phyloP scores from a whole-genome alignment of 2,888 invertebrate species.

The Gasteruption jaculator region DNA sequence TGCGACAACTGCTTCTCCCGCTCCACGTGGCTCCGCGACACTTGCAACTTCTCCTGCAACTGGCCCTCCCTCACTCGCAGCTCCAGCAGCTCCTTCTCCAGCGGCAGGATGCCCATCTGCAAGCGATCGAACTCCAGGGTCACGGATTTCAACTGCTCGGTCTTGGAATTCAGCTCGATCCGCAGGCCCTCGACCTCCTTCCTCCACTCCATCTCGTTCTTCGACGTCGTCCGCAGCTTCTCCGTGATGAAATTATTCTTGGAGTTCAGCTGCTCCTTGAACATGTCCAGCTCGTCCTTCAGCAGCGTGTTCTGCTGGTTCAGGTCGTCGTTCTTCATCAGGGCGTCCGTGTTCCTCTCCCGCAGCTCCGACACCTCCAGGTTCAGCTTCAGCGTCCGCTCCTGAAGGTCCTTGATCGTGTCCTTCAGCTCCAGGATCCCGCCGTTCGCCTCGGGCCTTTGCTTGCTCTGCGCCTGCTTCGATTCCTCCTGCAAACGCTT shows the following conservation, averaged over 20 bases:
- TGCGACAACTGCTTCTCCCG: constrained; percentile 44
- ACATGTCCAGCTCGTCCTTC: constrained; percentile 43
- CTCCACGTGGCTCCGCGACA: constrained; percentile 41
- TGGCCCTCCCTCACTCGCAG: constrained; percentile 35
- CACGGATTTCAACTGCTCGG: constrained; percentile 38
- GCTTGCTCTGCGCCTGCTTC: constrained; percentile 31
- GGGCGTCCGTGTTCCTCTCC: constrained; percentile 37
- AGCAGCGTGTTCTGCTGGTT: constrained; percentile 40
- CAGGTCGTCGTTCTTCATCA: constrained; percentile 40
- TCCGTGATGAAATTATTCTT: constrained; percentile 46
- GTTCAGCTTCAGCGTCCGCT: constrained; percentile 38
- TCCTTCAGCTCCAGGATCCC: constrained; percentile 36
- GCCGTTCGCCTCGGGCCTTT: constrained; percentile 29
- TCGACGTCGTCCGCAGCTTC: constrained; percentile 40
- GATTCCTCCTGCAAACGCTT: constrained; percentile 40
- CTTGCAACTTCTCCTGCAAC: constrained; percentile 38
- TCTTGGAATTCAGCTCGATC: constrained; percentile 42
- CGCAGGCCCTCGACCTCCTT: constrained; percentile 43
- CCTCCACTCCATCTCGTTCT: constrained; percentile 37
- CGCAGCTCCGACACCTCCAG: constrained; percentile 38
- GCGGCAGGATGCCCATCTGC: constrained; percentile 36
- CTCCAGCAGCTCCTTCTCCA: constrained; percentile 45
- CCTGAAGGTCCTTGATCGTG: constrained; percentile 41
- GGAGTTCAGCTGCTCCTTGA: constrained; percentile 43
- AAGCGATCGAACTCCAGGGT: constrained; percentile 40